Percentiles rank a stretch among this genome's conserved stretches.
Evolutionary conservation across 1,140 invertebrate genomes (phyloP).

Genomic region (Aphelinus certus): DNA sequence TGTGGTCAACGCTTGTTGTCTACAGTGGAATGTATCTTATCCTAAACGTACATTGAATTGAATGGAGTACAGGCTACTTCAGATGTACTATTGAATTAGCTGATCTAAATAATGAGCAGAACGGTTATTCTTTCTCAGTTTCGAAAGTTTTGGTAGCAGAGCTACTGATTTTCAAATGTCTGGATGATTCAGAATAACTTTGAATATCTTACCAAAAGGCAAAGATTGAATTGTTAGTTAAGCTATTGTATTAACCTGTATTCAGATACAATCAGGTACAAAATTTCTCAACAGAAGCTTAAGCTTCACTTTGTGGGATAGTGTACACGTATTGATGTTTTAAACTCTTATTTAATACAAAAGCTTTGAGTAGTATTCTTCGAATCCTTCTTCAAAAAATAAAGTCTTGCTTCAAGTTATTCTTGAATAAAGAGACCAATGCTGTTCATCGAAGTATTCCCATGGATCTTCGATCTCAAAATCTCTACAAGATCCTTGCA

Average conservation of each 20-base stretch:
- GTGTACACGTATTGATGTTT: slow-evolving; percentile 25
- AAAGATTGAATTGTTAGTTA: slow-evolving; percentile 27
- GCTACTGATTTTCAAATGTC: too few species aligned
- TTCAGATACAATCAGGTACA: slow-evolving; percentile 19
- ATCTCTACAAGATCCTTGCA: slow-evolving; percentile 11
- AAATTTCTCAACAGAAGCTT: slow-evolving; percentile 18
- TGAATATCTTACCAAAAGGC: slow-evolving; percentile 20
- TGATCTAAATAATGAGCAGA: too few species aligned
- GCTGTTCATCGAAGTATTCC: slow-evolving; percentile 29
- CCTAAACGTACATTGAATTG: too few species aligned
- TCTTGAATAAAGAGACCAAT: slow-evolving; percentile 30
- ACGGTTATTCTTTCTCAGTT: too few species aligned
- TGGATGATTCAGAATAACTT: neutral
- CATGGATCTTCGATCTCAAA: slow-evolving; percentile 34
- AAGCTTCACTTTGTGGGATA: slow-evolving; percentile 31
- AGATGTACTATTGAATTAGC: too few species aligned
- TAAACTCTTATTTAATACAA: slow-evolving; percentile 17
- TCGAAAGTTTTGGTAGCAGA: too few species aligned
- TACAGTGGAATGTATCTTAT: too few species aligned
- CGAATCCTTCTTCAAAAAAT: slow-evolving; percentile 5
- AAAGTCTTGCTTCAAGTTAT: slow-evolving; percentile 31
- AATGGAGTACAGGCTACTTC: too few species aligned
- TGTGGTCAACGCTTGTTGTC: too few species aligned
- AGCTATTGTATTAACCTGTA: slow-evolving; percentile 23
- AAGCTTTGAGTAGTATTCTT: slow-evolving; percentile 18